A percentile compares a stretch with the other conserved stretches of the same genome.
Evolutionary conservation across 2,113 vertebrate genomes (phyloP).

Genomic region (Brachyhypopomus gauderio): DNA sequence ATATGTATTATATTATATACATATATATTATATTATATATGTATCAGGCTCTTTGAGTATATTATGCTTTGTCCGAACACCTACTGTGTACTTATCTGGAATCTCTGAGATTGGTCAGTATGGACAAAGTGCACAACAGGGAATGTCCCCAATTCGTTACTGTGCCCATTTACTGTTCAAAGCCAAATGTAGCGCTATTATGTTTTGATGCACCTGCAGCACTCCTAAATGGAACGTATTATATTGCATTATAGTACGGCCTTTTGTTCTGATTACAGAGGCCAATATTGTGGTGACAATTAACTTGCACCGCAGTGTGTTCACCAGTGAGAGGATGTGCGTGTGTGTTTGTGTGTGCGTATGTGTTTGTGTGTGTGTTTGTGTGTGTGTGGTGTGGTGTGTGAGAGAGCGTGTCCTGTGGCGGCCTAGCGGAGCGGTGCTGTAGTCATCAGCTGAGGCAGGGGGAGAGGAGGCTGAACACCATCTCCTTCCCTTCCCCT

Average conservation of each 20-base stretch:
- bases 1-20: neutral
- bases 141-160: slow-evolving; percentile 20
- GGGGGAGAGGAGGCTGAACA: slow-evolving; percentile 33
- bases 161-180: slow-evolving; percentile 15
- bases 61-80: neutral
- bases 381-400: slow-evolving; percentile 19
- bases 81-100: neutral
- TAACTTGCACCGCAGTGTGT: slow-evolving; percentile 13
- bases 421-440: slow-evolving; percentile 43
- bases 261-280: slow-evolving; percentile 2
- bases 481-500: slow-evolving; percentile 55
- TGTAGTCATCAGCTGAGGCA: slow-evolving; percentile 51
- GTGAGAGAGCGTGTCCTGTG: slow-evolving; percentile 23
- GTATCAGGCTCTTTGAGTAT: neutral
- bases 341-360: slow-evolving; percentile 5
- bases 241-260: neutral
- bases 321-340: slow-evolving; percentile 17
- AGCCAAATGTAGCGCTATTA: slow-evolving; percentile 20
- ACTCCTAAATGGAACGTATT: slow-evolving; percentile 24
- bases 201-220: slow-evolving; percentile 10
- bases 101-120: neutral
- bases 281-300: slow-evolving; percentile 6
- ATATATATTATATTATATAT: too few species aligned
- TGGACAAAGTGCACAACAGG: neutral
- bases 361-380: slow-evolving; percentile 15